Evolutionary conservation across 2,888 invertebrate genomes (phyloP).

Genomic region (Parnassius orleans): DNA sequence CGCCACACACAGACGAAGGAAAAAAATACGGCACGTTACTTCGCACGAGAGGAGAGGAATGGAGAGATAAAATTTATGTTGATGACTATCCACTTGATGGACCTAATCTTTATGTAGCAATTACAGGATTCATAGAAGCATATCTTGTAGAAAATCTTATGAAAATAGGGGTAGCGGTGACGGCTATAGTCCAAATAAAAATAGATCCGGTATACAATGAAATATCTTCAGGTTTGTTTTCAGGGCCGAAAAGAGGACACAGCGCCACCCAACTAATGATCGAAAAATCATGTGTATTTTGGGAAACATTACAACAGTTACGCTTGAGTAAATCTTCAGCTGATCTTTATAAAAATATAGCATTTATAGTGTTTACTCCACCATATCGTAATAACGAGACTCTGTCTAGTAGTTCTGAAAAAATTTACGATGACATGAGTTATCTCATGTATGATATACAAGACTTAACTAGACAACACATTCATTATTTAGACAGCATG

Average conservation of each 20-base stretch:
- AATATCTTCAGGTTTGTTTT: constrained; percentile 53
- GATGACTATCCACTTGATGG: constrained; percentile 78
- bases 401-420: constrained; percentile 55
- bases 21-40: constrained; percentile 74
- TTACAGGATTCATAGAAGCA: constrained; percentile 75
- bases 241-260: constrained; percentile 60
- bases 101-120: constrained; percentile 76
- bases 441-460: constrained; percentile 77
- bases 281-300: constrained; percentile 57
- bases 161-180: constrained; percentile 62
- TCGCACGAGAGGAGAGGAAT: constrained; percentile 76
- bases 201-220: constrained; percentile 48
- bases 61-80: constrained; percentile 75
- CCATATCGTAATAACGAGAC: constrained; percentile 57
- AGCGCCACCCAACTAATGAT: constrained; percentile 60
- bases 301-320: constrained; percentile 60
- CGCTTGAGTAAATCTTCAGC: constrained; percentile 52
- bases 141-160: constrained; percentile 51
- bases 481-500: constrained; percentile 71
- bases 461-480: constrained; percentile 73
- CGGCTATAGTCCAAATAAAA: constrained; percentile 64
- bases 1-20: constrained; percentile 47
- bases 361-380: constrained; percentile 65
- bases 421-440: constrained; percentile 76
- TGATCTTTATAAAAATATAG: constrained; percentile 61